Conservation (phyloP, 2,797 vertebrate genomes). For the Crocodylus rhombifer region DNA sequence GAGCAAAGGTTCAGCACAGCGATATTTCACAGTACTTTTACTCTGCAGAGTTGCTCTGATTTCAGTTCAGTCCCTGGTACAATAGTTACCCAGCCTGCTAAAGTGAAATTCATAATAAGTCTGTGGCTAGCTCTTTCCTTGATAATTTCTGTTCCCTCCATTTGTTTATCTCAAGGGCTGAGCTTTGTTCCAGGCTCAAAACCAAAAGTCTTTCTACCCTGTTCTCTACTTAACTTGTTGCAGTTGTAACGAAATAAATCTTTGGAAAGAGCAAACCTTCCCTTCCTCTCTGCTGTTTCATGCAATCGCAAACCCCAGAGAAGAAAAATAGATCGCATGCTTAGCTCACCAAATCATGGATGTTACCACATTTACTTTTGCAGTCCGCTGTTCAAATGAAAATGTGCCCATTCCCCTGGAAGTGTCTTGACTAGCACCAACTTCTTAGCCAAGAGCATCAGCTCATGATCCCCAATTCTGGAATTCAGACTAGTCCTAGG, state of each 20-base stretch:
- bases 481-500: neutral
- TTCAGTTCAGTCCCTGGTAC: constrained; percentile 30
- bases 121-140: constrained; percentile 64
- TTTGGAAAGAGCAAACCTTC: constrained; percentile 75
- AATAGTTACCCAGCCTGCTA: constrained; percentile 43
- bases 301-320: constrained; percentile 61
- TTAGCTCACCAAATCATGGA: neutral
- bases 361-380: neutral
- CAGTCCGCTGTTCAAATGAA: neutral
- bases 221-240: constrained; percentile 73
- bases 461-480: accelerated
- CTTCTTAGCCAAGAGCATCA: accelerated
- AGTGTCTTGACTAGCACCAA: neutral
- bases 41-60: neutral
- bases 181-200: constrained; percentile 78
- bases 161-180: constrained; percentile 76
- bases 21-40: neutral
- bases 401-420: neutral
- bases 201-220: constrained; percentile 62
- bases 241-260: constrained; percentile 75
- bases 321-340: constrained; percentile 77
- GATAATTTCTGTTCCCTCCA: constrained; percentile 59
- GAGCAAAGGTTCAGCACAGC: neutral
- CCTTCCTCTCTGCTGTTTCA: constrained; percentile 60
- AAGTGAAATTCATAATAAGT: constrained; percentile 42